These are phyloP conservation scores for Colistium nudipinnis DNA, from an alignment of 2,113 vertebrate genomes.

Conservation along the genomic window DNA sequence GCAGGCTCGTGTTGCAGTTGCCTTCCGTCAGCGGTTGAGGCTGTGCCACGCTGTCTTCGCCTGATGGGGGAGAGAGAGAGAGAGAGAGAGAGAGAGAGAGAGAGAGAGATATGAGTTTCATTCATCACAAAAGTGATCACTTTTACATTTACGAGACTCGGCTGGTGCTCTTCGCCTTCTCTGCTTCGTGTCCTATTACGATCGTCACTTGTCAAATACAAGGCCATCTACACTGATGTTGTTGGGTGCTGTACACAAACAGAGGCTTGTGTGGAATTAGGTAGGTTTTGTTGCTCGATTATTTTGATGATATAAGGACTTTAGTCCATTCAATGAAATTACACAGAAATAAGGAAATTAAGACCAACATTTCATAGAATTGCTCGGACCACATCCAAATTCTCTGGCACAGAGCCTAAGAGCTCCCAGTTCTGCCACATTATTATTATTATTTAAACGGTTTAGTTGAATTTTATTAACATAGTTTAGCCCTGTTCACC, in stretches of 20 bases:
- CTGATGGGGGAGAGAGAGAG: conserved; percentile 51
- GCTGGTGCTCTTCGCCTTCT: neutral
- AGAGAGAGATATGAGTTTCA: no score
- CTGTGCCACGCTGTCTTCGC: conserved; percentile 38
- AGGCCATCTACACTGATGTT: conserved; percentile 6
- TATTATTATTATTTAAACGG: no score
- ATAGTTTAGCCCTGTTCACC: neutral
- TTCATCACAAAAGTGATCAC: conserved; percentile 31
- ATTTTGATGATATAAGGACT: neutral
- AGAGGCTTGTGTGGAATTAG: neutral
- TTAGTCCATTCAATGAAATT: neutral
- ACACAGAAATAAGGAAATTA: neutral
- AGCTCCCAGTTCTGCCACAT: no score
- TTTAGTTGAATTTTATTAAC: no score
- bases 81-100: no score
- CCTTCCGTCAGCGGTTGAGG: conserved; percentile 57
- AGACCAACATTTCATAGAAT: neutral
- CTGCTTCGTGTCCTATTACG: neutral
- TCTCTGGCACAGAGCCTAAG: no score
- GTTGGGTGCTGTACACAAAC: neutral
- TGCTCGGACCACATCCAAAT: no score
- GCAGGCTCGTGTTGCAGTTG: conserved; percentile 55
- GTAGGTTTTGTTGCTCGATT: neutral
- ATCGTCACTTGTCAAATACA: conserved; percentile 6
- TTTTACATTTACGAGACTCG: conserved; percentile 6